Evolutionary conservation across 2,888 invertebrate genomes (phyloP).

Genomic region (Diadegma fenestrale): DNA sequence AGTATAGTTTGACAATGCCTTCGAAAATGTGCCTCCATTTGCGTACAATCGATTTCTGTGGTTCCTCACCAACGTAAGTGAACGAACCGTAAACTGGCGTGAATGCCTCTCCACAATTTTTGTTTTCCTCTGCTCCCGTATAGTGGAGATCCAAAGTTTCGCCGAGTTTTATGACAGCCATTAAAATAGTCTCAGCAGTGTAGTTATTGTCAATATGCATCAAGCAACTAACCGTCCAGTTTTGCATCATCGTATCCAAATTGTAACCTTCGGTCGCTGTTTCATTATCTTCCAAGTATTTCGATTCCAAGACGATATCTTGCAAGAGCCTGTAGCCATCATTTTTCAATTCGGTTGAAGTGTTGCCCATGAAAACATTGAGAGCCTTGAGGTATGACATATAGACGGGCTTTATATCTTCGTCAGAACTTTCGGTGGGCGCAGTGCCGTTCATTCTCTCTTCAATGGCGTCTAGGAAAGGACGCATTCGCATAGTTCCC

Average conservation of each 20-base stretch:
- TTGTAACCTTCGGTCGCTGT: not conserved
- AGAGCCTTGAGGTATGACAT: not conserved
- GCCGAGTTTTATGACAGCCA: not conserved
- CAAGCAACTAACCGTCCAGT: not conserved
- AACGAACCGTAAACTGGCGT: slow-evolving; percentile 26
- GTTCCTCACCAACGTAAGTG: slow-evolving; percentile 10
- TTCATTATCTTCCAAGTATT: not conserved
- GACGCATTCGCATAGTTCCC: no score
- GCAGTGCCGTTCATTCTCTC: not conserved
- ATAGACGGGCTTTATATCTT: not conserved
- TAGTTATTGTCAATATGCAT: not conserved
- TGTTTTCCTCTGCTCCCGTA: not conserved
- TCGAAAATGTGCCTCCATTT: slow-evolving; percentile 44
- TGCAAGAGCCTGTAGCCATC: slow-evolving; percentile 19
- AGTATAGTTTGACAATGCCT: slow-evolving; percentile 34
- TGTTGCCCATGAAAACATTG: slow-evolving; percentile 1
- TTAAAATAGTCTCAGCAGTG: not conserved
- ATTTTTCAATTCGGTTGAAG: slow-evolving; percentile 7
- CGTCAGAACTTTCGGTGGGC: not conserved
- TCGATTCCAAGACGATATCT: slow-evolving; percentile 26
- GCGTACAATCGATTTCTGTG: slow-evolving; percentile 6
- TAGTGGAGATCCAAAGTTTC: slow-evolving; percentile 31
- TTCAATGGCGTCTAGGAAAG: not conserved
- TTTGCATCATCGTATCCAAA: not conserved
- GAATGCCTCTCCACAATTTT: not conserved